Evolutionary conservation across 1,140 invertebrate genomes (phyloP), one percentile per base, ranked within the genome.

Genomic region (Colletes latitarsis): DNA sequence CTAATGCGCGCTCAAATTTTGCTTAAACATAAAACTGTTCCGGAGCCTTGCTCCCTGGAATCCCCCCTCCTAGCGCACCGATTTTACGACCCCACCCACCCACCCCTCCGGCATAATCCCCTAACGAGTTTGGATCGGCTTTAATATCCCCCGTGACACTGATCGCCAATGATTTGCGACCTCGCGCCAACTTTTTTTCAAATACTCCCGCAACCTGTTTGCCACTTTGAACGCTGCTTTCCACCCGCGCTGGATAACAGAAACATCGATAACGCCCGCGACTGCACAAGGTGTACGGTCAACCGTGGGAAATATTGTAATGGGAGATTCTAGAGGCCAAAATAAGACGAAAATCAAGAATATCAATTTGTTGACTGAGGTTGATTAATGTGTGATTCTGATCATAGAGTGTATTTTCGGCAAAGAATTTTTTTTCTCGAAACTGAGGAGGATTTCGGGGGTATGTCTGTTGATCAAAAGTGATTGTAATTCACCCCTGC

Each of bases 1-100:
- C 72, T 60, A 43, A 80, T 80, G 53, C 78, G 43, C 71, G 60
- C 14, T 68, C 78, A 30, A 75, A 55, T 67, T 80, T 75, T 10
- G 21, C 70, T 49, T 14, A 10, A 17, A 21, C 21, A 19, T 6
- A n/a, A 19, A 63, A 63, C 10, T 10, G 8, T 49, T 49, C 10
- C 49, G 30, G n/a, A n/a, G 12, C 21, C n/a, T n/a, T 30, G 15
- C 55, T 55, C 57, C 1, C 6, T 21, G 6, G 39, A 15, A 30
- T 57, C 4, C 43, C 17, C 21, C 1, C 15, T 4, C 6, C n/a
- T 17, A 1, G 15, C 53, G 49, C 49, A 3, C 8, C n/a, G 0
- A 57, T 57, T 17, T 17, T 17, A 9, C 53, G 53, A 57, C 43
- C 43, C 43, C 43, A 43, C 43, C 43, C 43, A n/a, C 30, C 0